These are phyloP conservation scores for Mayetiola destructor DNA, from an alignment of 2,888 invertebrate species.

Conservation along the genomic window DNA sequence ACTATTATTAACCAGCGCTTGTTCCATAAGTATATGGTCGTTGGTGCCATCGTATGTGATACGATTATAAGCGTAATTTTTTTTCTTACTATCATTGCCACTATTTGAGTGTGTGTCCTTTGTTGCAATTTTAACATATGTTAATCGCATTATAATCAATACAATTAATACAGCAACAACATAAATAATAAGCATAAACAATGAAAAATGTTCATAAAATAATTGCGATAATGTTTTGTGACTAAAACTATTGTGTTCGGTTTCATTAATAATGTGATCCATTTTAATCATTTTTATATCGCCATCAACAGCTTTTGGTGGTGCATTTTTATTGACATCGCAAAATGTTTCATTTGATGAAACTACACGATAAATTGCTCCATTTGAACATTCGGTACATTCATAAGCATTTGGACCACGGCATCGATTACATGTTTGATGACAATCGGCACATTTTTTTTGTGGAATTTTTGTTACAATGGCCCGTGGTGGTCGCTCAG, in stretches of 20 bases:
- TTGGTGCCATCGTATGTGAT: conserved; percentile 24
- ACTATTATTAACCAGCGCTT: neutral
- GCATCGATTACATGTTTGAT: conserved; percentile 29
- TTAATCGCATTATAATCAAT: conserved; percentile 16
- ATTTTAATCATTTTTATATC: conserved; percentile 16
- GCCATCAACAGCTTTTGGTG: conserved; percentile 25
- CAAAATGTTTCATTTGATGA: conserved; percentile 27
- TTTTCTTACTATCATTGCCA: conserved; percentile 14
- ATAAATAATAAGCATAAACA: conserved; percentile 18
- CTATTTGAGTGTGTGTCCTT: neutral
- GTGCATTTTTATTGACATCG: conserved; percentile 28
- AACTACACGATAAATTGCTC: conserved; percentile 26
- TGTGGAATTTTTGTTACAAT: conserved; percentile 14
- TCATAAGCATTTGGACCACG: conserved; percentile 28
- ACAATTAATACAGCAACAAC: conserved; percentile 22
- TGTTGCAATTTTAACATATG: conserved; percentile 12
- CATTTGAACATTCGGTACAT: conserved; percentile 29
- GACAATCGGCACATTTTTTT: conserved; percentile 26
- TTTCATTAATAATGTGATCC: conserved; percentile 10
- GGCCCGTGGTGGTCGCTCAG: conserved; percentile 16
- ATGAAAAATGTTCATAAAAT: neutral
- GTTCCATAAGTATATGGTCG: conserved; percentile 18
- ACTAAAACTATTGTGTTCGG: conserved; percentile 2
- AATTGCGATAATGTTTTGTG: conserved; percentile 18
- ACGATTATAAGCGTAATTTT: conserved; percentile 24